Evolutionary conservation across 2,797 vertebrate genomes (phyloP).

Genomic region (Caiman crocodilus): DNA sequence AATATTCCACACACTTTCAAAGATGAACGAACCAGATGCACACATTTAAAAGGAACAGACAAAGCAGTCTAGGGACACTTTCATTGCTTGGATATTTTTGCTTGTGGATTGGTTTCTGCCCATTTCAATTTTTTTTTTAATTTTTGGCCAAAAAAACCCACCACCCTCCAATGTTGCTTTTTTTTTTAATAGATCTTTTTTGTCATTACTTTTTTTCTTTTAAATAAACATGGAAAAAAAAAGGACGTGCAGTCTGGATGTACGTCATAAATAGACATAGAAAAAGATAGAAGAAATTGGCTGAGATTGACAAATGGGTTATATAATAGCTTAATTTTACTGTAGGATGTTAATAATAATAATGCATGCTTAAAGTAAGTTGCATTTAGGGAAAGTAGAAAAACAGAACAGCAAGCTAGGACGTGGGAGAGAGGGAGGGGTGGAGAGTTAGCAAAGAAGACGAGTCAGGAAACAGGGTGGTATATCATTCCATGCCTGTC

Average conservation of each 20-base stretch:
- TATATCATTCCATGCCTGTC: slow-evolving; percentile 71
- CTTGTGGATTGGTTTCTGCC: slow-evolving; percentile 34
- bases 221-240: slow-evolving; percentile 84
- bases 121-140: slow-evolving; percentile 43
- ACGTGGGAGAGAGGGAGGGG: background rate
- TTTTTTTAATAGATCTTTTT: slow-evolving; percentile 78
- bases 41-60: slow-evolving; percentile 89
- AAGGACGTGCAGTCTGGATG: slow-evolving; percentile 94
- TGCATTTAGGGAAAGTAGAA: slow-evolving; percentile 99
- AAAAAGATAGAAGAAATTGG: slow-evolving; percentile 90
- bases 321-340: slow-evolving; percentile 83
- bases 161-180: slow-evolving; percentile 55
- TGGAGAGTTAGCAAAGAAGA: slow-evolving; percentile 8
- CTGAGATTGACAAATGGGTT: slow-evolving; percentile 88
- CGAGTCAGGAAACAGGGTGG: background rate
- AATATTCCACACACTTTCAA: slow-evolving; percentile 90
- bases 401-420: slow-evolving; percentile 90
- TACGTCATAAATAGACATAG: slow-evolving; percentile 87
- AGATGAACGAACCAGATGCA: slow-evolving; percentile 94
- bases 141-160: slow-evolving; percentile 54
- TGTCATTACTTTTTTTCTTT: slow-evolving; percentile 80
- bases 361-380: slow-evolving; percentile 99
- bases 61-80: slow-evolving; percentile 90
- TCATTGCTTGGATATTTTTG: slow-evolving; percentile 45
- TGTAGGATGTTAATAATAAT: slow-evolving; percentile 86